Conservation (phyloP, 2,113 vertebrate species). For the Sceloporus undulatus region DNA sequence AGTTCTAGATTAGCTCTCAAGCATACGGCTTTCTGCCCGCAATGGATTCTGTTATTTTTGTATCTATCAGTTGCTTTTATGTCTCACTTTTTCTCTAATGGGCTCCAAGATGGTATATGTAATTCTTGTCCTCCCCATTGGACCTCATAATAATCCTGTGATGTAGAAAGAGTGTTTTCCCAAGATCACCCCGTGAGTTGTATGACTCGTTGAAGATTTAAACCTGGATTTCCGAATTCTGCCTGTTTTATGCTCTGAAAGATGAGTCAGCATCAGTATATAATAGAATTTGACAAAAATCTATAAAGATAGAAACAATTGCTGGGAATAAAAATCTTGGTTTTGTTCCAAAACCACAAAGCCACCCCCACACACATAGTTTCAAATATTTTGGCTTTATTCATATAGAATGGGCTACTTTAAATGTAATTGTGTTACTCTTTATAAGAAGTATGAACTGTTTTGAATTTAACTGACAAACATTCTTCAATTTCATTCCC, state of each 20-base stretch:
- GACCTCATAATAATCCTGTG: background rate
- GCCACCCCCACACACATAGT: background rate
- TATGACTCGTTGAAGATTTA: background rate
- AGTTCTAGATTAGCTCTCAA: background rate
- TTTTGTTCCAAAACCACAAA: background rate
- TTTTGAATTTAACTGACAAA: conserved; percentile 22
- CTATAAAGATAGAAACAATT: background rate
- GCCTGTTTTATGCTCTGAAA: background rate
- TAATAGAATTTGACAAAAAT: background rate
- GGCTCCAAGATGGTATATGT: background rate
- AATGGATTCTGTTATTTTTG: background rate
- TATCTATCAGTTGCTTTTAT: background rate
- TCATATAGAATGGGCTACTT: background rate
- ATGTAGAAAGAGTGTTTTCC: background rate
- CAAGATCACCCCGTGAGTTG: background rate
- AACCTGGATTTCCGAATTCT: too few relatives aligned
- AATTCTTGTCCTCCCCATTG: background rate
- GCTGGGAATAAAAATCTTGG: background rate
- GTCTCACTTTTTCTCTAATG: background rate
- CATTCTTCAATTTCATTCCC: conserved; percentile 30
- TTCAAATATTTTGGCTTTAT: background rate
- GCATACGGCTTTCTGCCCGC: background rate
- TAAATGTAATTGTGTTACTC: background rate
- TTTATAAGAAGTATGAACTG: conserved; percentile 11
- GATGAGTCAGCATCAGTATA: background rate